A percentile compares a stretch with the other conserved stretches of the same genome.
Conservation (phyloP, 2,113 vertebrate species). For the Cynopterus brachyotis region DNA sequence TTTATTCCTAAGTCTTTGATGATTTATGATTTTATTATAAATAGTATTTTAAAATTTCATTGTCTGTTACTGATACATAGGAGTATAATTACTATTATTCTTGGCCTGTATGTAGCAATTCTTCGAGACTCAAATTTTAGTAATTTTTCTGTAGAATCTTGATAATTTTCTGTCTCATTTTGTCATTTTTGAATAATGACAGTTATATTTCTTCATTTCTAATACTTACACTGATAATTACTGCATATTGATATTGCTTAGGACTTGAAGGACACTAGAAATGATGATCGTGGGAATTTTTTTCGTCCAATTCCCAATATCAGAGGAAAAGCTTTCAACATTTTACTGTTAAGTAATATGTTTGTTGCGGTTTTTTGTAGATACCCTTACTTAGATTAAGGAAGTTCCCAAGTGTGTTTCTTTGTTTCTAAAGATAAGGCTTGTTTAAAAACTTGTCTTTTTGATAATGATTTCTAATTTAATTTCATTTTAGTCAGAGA, state of each 20-base stretch:
- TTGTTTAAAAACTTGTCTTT: conserved; percentile 22
- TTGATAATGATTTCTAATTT: background rate
- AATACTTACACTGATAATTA: background rate
- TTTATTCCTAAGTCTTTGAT: conserved; percentile 28
- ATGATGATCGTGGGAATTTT: background rate
- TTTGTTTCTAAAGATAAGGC: background rate
- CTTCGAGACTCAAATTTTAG: background rate
- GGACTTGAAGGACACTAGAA: background rate
- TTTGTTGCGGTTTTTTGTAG: background rate
- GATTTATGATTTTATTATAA: background rate
- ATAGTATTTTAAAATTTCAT: background rate
- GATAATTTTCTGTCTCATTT: conserved; percentile 1
- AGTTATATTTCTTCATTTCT: background rate
- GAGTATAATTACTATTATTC: background rate
- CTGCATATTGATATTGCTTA: background rate
- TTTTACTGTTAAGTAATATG: background rate
- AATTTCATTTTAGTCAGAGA: background rate
- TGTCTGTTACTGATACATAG: background rate
- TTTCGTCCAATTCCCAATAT: background rate
- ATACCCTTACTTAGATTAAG: background rate
- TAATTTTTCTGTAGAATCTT: background rate
- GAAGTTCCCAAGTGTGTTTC: background rate
- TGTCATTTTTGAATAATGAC: conserved; percentile 13
- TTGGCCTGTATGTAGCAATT: background rate
- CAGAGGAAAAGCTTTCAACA: background rate